phyloP scores from a whole-genome alignment of 1,140 invertebrate genomes.

The Aphaenogaster floridana region DNA sequence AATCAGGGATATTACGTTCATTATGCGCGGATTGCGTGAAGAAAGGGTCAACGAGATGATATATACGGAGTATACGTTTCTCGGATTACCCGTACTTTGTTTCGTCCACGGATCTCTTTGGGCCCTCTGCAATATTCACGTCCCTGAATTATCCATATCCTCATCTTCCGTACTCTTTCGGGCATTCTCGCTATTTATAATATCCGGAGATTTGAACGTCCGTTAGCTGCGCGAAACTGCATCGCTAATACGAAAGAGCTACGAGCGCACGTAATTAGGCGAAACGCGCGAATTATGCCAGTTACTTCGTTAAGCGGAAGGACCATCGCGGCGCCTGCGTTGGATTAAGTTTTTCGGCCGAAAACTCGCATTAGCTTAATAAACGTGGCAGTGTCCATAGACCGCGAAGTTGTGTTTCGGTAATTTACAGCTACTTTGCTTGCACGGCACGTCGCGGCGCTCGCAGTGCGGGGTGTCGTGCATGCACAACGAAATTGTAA shows the following conservation, averaged over 20 bases:
- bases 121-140: neutral
- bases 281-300: constrained; percentile 43
- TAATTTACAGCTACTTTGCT: constrained; percentile 59
- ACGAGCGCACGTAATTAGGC: constrained; percentile 25
- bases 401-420: constrained; percentile 59
- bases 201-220: neutral
- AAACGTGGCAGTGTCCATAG: constrained; percentile 56
- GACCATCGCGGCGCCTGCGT: neutral
- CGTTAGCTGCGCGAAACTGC: constrained; percentile 16
- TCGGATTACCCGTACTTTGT: neutral
- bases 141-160: neutral
- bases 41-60: constrained; percentile 14
- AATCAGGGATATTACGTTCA: constrained; percentile 3
- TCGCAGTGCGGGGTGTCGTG: constrained; percentile 29
- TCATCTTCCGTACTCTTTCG: neutral
- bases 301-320: constrained; percentile 44
- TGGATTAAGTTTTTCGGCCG: constrained; percentile 56
- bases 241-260: constrained; percentile 11
- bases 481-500: constrained; percentile 48
- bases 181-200: constrained; percentile 16
- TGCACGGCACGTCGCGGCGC: constrained; percentile 45
- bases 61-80: constrained; percentile 1
- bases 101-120: constrained; percentile 14
- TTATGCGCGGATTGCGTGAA: constrained; percentile 7
- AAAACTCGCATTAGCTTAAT: constrained; percentile 61